Percentiles rank a stretch among this genome's conserved stretches.
These are phyloP conservation scores for Antheraea assamensis DNA, from an alignment of 2,888 invertebrate genomes.

Conservation along the genomic window DNA sequence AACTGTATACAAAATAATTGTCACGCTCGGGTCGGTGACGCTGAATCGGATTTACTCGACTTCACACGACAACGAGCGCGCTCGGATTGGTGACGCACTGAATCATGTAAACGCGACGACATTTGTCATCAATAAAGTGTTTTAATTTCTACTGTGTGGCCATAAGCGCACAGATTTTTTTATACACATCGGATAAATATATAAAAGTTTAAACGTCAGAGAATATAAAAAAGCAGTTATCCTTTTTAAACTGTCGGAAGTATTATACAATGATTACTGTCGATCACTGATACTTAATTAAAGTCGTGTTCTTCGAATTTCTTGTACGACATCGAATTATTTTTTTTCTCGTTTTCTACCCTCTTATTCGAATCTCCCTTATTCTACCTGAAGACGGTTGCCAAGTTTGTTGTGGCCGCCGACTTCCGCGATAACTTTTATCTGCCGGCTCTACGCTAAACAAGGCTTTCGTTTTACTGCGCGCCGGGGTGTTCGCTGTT, in stretches of 20 bases:
- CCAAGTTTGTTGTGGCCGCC: constrained; percentile 65
- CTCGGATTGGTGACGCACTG: too few relatives aligned
- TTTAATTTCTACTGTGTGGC: too few relatives aligned
- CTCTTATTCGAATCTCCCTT: constrained; percentile 70
- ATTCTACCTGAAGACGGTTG: constrained; percentile 70
- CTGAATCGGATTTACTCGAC: too few relatives aligned
- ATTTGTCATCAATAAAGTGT: too few relatives aligned
- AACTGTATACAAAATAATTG: too few relatives aligned
- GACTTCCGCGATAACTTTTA: constrained; percentile 67
- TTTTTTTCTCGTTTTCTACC: constrained; percentile 56
- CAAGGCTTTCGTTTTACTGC: constrained; percentile 64
- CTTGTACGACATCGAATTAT: constrained; percentile 56
- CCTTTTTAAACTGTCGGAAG: not conserved
- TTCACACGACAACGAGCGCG: too few relatives aligned
- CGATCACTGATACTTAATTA: constrained; percentile 45
- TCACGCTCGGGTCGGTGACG: too few relatives aligned
- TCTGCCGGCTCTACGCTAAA: constrained; percentile 55
- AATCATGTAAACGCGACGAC: too few relatives aligned
- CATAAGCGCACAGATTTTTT: not conserved
- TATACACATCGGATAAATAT: not conserved
- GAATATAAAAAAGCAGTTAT: not conserved
- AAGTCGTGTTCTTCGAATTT: constrained; percentile 51
- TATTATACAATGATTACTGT: constrained; percentile 16
- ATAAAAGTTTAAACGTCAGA: not conserved
- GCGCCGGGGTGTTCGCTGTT: constrained; percentile 44